Evolutionary conservation across 2,888 invertebrate species (phyloP).

Genomic region (Nomada flava): DNA sequence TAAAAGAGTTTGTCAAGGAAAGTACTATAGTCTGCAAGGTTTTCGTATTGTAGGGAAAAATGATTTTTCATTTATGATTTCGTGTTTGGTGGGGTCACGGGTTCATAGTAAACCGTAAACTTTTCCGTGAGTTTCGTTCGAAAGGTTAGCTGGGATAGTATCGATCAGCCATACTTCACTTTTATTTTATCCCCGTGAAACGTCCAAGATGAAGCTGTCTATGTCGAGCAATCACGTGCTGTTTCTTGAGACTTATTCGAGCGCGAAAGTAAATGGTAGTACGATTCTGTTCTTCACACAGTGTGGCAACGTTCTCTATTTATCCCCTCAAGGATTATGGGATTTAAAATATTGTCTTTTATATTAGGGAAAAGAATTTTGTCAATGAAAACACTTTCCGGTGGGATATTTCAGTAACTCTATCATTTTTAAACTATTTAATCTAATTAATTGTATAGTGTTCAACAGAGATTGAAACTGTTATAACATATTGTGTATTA

Average conservation of each 20-base stretch:
- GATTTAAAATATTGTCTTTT: too few relatives aligned
- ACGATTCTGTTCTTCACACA: neutral
- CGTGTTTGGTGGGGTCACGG: conserved; percentile 15
- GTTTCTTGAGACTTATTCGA: conserved; percentile 8
- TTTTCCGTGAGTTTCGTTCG: neutral
- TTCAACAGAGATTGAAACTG: too few relatives aligned
- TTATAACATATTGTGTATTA: too few relatives aligned
- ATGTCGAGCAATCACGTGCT: conserved; percentile 4
- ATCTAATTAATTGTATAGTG: too few relatives aligned
- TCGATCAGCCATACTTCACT: conserved; percentile 19
- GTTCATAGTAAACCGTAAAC: conserved; percentile 17
- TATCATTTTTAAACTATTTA: too few relatives aligned
- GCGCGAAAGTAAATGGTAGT: neutral
- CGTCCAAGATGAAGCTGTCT: conserved; percentile 16
- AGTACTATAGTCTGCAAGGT: neutral
- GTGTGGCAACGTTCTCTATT: neutral
- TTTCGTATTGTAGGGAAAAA: neutral
- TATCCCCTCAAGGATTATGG: too few relatives aligned
- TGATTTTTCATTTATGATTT: conserved; percentile 32
- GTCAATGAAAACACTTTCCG: too few relatives aligned
- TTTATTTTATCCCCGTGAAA: conserved; percentile 25
- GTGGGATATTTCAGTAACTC: too few relatives aligned
- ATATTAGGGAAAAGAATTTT: too few relatives aligned
- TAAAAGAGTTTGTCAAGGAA: neutral
- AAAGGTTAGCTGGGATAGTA: conserved; percentile 5